Conservation (phyloP, 2,797 vertebrate species). For the Thaleichthys pacificus region DNA sequence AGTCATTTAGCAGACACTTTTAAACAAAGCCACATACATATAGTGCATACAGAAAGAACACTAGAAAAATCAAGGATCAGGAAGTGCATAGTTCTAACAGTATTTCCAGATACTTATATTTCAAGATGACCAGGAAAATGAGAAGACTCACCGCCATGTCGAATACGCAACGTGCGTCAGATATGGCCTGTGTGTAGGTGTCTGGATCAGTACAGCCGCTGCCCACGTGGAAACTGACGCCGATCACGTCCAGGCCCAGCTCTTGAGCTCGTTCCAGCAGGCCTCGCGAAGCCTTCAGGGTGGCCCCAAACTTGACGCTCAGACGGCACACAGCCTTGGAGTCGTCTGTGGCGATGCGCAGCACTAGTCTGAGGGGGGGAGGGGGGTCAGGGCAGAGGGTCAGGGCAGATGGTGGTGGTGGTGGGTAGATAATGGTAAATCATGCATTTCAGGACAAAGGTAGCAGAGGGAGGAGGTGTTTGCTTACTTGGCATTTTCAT, state of each 20-base stretch:
- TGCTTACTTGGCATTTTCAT: constrained; percentile 93
- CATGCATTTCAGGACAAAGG: no score
- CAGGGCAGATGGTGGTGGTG: neutral
- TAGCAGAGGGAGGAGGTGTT: neutral
- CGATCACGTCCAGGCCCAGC: constrained; percentile 87
- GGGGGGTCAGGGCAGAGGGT: neutral
- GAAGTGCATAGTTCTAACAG: no score
- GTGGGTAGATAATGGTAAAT: no score
- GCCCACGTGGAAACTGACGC: constrained; percentile 97
- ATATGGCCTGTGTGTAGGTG: constrained; percentile 88
- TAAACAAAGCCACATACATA: no score
- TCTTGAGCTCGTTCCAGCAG: constrained; percentile 90
- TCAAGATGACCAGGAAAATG: neutral
- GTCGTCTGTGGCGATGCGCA: constrained; percentile 95
- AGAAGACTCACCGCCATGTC: constrained; percentile 88
- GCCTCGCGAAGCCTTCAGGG: constrained; percentile 85
- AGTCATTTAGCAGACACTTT: no score
- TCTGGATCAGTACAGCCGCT: constrained; percentile 92
- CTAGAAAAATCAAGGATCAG: no score
- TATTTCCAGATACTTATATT: neutral
- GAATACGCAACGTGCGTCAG: constrained; percentile 93
- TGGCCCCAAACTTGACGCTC: constrained; percentile 95
- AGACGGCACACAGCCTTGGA: constrained; percentile 93
- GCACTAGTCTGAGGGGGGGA: constrained; percentile 80
- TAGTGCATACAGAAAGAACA: no score